A percentile compares a stretch with the other conserved stretches of the same genome.
These are phyloP conservation scores for Microtus pennsylvanicus DNA, from an alignment of 2,113 vertebrate genomes.

Conservation along the genomic window DNA sequence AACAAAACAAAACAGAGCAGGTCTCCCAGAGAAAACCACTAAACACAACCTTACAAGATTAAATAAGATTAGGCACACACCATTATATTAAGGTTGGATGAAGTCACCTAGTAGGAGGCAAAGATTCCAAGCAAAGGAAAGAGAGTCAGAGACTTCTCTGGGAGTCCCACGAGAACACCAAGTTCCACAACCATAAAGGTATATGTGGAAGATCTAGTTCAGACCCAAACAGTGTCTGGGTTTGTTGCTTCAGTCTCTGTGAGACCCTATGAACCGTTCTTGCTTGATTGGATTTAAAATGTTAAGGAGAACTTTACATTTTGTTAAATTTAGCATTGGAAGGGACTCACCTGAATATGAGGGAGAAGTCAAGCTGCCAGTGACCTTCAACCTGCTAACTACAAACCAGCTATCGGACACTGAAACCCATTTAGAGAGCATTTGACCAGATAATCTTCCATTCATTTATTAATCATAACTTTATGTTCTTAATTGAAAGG, in stretches of 20 bases:
- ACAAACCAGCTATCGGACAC: neutral
- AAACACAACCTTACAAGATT: rapidly evolving
- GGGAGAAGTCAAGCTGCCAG: neutral
- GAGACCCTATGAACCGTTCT: neutral
- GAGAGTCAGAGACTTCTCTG: neutral
- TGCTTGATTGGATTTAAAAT: neutral
- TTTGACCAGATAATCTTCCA: neutral
- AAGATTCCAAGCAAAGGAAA: neutral
- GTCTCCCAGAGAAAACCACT: neutral
- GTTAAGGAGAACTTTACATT: neutral
- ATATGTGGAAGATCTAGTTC: neutral
- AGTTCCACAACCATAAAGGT: neutral
- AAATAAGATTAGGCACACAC: neutral
- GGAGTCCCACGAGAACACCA: neutral
- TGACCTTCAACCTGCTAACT: neutral
- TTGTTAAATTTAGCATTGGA: neutral
- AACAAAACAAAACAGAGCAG: neutral
- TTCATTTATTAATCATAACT: neutral
- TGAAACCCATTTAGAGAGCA: neutral
- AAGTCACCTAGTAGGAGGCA: neutral
- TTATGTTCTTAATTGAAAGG: neutral
- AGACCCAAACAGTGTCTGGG: neutral
- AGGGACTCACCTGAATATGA: too few species aligned
- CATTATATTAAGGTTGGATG: neutral
- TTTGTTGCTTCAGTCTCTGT: neutral